Evolutionary conservation across 2,888 invertebrate genomes (phyloP).

Genomic region (Erynnis tages): DNA sequence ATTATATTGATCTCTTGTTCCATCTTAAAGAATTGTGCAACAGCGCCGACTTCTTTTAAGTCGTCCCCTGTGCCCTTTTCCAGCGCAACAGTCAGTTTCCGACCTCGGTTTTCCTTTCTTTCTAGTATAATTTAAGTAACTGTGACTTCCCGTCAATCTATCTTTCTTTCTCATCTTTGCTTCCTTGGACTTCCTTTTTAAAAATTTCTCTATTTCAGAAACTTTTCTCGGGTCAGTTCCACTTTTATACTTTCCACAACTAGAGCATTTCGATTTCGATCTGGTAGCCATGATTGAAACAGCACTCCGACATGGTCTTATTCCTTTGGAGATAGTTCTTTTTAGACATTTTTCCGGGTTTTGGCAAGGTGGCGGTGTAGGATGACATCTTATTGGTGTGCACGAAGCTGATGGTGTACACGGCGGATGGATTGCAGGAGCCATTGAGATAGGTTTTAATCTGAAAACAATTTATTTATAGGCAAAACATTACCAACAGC

Average conservation of each 20-base stretch:
- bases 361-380: constrained; percentile 58
- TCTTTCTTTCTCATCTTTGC: constrained; percentile 52
- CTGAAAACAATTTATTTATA: constrained; percentile 41
- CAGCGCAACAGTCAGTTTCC: constrained; percentile 53
- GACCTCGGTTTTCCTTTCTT: constrained; percentile 43
- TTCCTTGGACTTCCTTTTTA: constrained; percentile 58
- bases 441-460: constrained; percentile 47
- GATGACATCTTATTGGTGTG: constrained; percentile 62
- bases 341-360: constrained; percentile 63
- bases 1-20: no score
- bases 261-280: constrained; percentile 51
- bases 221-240: constrained; percentile 40
- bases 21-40: constrained; percentile 39
- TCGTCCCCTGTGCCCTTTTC: constrained; percentile 64
- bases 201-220: constrained; percentile 46
- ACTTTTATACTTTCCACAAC: constrained; percentile 51
- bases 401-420: constrained; percentile 69
- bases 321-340: constrained; percentile 52
- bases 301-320: constrained; percentile 62
- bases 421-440: constrained; percentile 62
- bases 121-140: constrained; percentile 47
- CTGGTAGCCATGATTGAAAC: constrained; percentile 63
- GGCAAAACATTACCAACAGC: not conserved
- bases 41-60: constrained; percentile 38
- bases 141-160: constrained; percentile 49